phyloP scores from a whole-genome alignment of 1,140 invertebrate genomes.

The Diorhabda carinulata region DNA sequence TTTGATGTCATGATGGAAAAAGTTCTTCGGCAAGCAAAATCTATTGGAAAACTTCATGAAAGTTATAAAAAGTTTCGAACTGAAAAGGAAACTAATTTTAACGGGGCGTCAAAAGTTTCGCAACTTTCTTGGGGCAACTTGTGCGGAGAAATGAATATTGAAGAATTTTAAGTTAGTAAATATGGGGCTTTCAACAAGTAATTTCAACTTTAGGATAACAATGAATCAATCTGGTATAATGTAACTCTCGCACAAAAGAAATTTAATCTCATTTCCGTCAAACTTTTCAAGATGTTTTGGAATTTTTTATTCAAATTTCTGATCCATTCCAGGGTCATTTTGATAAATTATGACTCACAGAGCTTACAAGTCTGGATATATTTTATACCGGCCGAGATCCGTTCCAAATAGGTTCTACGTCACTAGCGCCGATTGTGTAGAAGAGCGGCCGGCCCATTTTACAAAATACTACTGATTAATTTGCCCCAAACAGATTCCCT shows the following conservation, averaged over 20 bases:
- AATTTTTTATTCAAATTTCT: too few relatives aligned
- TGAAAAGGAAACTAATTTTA: conserved; percentile 29
- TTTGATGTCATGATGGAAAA: conserved; percentile 21
- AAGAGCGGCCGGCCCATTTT: too few relatives aligned
- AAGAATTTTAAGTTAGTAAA: conserved; percentile 16
- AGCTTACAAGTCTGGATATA: too few relatives aligned
- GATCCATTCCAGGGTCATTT: too few relatives aligned
- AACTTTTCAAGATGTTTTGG: background rate
- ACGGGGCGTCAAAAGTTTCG: conserved; percentile 24
- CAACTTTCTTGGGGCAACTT: conserved; percentile 14
- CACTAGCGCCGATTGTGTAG: too few relatives aligned
- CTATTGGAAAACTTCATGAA: conserved; percentile 17
- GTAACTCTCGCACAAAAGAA: conserved; percentile 2
- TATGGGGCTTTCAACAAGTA: conserved; percentile 15
- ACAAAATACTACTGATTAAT: too few relatives aligned
- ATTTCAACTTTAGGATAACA: conserved; percentile 14
- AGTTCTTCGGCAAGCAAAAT: conserved; percentile 12
- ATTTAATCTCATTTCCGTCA: background rate
- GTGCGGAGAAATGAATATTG: conserved; percentile 16
- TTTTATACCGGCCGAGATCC: too few relatives aligned
- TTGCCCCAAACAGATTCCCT: too few relatives aligned
- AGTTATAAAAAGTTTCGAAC: conserved; percentile 25
- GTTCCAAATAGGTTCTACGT: too few relatives aligned
- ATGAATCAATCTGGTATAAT: conserved; percentile 4
- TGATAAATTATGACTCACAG: too few relatives aligned